A percentile compares a stretch with the other conserved stretches of the same genome.
Conservation (phyloP, 2,888 invertebrate genomes). For the Ferrisia virgata region DNA sequence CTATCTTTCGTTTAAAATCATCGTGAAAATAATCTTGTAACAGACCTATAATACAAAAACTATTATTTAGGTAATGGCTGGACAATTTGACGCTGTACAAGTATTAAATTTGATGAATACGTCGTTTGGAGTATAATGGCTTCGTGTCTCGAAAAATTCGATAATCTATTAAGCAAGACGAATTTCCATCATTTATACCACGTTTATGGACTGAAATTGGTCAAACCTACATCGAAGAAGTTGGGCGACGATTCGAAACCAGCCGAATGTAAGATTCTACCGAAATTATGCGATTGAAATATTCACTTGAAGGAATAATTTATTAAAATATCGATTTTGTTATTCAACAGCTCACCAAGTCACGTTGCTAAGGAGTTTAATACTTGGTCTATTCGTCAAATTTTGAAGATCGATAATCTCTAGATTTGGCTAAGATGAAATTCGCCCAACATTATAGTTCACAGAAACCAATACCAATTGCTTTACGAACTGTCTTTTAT, state of each 20-base stretch:
- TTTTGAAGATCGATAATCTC: constrained; percentile 74
- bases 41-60: too few species aligned
- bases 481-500: constrained; percentile 82
- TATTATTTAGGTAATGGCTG: constrained; percentile 73
- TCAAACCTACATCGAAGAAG: constrained; percentile 67
- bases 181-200: constrained; percentile 70
- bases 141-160: constrained; percentile 73
- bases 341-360: constrained; percentile 65
- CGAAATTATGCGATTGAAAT: too few species aligned
- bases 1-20: too few species aligned
- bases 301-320: background rate
- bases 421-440: constrained; percentile 71
- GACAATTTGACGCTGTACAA: constrained; percentile 75
- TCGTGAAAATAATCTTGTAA: too few species aligned
- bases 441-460: constrained; percentile 64
- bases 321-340: background rate
- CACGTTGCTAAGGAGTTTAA: constrained; percentile 78
- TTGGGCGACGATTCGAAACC: constrained; percentile 83
- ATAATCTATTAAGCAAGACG: constrained; percentile 74
- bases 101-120: constrained; percentile 79
- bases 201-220: constrained; percentile 70
- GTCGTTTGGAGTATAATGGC: constrained; percentile 84
- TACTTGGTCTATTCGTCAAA: constrained; percentile 76
- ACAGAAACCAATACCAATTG: constrained; percentile 69
- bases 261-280: constrained; percentile 64